phyloP scores from a whole-genome alignment of 1,140 invertebrate species.

The Branchinecta lynchi region DNA sequence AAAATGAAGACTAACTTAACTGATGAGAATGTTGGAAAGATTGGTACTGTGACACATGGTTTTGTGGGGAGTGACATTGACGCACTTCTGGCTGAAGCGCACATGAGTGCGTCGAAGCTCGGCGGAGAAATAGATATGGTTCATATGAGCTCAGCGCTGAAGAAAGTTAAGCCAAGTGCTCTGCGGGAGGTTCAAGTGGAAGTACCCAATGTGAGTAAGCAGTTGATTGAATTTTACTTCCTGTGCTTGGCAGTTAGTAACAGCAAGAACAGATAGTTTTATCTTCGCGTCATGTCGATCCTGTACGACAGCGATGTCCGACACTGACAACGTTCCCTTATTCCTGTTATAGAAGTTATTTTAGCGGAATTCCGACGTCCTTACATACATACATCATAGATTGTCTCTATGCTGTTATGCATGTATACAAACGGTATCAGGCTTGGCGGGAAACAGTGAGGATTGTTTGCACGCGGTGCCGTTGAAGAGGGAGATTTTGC shows the following conservation, averaged over 20 bases:
- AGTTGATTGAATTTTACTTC: background rate
- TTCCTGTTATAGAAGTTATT: too few relatives aligned
- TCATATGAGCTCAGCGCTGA: conserved; percentile 44
- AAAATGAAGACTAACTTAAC: conserved; percentile 40
- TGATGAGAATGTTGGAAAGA: conserved; percentile 38
- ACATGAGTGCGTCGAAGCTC: conserved; percentile 36
- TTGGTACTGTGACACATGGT: conserved; percentile 60
- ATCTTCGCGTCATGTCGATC: too few relatives aligned
- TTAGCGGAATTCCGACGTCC: too few relatives aligned
- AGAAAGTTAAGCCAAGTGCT: conserved; percentile 60
- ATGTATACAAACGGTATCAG: too few relatives aligned
- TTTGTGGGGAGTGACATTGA: conserved; percentile 75
- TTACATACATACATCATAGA: too few relatives aligned
- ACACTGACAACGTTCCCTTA: too few relatives aligned
- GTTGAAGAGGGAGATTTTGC: too few relatives aligned
- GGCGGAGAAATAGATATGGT: conserved; percentile 26
- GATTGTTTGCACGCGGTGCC: too few relatives aligned
- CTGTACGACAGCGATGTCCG: too few relatives aligned
- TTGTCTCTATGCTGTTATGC: too few relatives aligned
- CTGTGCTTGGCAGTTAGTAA: conserved; percentile 11
- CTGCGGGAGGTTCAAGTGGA: conserved; percentile 78
- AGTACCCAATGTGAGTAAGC: conserved; percentile 46
- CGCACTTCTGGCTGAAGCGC: conserved; percentile 52
- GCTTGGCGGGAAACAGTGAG: too few relatives aligned
- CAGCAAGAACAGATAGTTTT: too few relatives aligned